Base-by-base conservation (phyloP, 2,888 invertebrate species). In the Philereme transversata region DNA sequence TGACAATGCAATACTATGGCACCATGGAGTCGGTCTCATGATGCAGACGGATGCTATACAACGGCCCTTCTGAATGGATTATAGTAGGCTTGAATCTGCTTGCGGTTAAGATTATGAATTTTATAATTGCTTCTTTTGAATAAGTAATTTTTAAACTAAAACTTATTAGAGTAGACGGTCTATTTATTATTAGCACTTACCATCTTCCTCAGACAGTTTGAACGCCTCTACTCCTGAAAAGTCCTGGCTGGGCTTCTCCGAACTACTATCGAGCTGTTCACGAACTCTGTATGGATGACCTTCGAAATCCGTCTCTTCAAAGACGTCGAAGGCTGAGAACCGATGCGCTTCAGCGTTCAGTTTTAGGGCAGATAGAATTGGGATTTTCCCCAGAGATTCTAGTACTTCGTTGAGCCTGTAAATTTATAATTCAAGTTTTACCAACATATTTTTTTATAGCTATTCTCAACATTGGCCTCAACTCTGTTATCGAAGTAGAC, bases 301-400 rank as follows among this genome's bases (percentile, higher is more conserved):
- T 67, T 88, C 89, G 60, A 90, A 89, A 53, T 92, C 90, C 0
- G 90, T 90, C 62, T 93, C 93, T 56, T 93, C 93, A 51, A 93
- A 92, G 40, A 94, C 94, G 74, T 94, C 94, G 71, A 94, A 94
- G 0, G 94, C 94, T 40, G 94, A 94, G 75, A 94, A 94, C 55
- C 93, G 77, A 71, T 94, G 94, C 33, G 93, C 93, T 71, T 94
- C 94, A 0, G 95, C 95, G 70, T 94, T 93, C 43, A 94, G 87
- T 74, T 96, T 93, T 45, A 98, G 88, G 9, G 95, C 95, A 0
- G 97, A 95, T 67, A 98, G 87, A 66, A 98, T 95, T 10, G 98
- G 98, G 71, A 98, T 97, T 83, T 95, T 96, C 57, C 95, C 94
- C 63, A 98, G 90, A 65, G 95, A 94, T 67, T 94, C 94, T 73